Evolutionary conservation across 2,113 vertebrate genomes (phyloP).

Genomic region (Pelodiscus sinensis): DNA sequence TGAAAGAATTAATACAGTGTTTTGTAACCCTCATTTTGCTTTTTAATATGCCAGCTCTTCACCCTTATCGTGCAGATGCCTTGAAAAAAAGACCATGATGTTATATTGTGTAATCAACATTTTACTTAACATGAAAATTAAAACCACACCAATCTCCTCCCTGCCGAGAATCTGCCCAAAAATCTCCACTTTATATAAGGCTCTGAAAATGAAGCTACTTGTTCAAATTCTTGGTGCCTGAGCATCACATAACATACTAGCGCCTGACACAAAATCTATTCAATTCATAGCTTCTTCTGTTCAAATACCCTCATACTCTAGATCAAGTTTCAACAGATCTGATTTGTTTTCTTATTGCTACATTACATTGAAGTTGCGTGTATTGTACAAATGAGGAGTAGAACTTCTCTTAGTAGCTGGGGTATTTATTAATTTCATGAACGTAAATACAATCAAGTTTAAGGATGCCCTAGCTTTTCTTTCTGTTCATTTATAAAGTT

Average conservation of each 20-base stretch:
- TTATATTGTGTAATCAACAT: background rate
- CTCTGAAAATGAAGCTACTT: background rate
- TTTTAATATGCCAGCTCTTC: slow-evolving; percentile 2
- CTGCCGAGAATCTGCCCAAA: background rate
- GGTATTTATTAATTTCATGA: background rate
- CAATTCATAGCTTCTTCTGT: background rate
- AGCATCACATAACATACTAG: background rate
- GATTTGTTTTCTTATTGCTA: background rate
- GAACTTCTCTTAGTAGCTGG: background rate
- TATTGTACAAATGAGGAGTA: background rate
- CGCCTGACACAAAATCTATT: background rate
- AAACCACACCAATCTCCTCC: background rate
- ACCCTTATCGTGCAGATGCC: background rate
- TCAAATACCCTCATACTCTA: background rate
- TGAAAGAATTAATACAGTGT: background rate
- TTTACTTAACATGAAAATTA: background rate
- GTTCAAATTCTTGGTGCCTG: background rate
- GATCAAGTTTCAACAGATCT: background rate
- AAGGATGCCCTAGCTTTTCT: background rate
- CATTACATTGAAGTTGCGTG: background rate
- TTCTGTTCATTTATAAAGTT: background rate
- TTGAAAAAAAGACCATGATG: too few relatives aligned
- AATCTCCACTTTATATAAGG: background rate
- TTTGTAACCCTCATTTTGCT: background rate
- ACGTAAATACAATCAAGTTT: background rate